Percentiles rank a stretch among this genome's conserved stretches.
Conservation (phyloP, 2,888 invertebrate genomes). For the Hylaea fasciaria region DNA sequence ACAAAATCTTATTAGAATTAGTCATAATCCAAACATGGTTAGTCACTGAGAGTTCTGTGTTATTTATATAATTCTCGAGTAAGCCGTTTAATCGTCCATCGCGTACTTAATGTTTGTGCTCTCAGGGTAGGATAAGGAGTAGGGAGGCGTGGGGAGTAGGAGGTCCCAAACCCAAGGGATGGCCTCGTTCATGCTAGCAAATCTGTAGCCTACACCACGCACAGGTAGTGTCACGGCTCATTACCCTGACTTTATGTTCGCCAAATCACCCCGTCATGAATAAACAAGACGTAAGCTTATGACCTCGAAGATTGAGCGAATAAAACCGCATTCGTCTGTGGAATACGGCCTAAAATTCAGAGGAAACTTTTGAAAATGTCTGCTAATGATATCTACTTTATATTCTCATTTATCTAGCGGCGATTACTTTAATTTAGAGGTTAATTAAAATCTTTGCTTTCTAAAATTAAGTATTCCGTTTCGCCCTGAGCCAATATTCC, state of each 20-base stretch:
- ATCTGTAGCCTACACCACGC: constrained; percentile 65
- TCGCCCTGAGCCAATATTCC: constrained; percentile 18
- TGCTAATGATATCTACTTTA: constrained; percentile 13
- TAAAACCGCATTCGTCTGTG: constrained; percentile 21
- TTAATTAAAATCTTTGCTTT: constrained; percentile 17
- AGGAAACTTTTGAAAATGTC: constrained; percentile 24
- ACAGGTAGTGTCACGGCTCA: constrained; percentile 76
- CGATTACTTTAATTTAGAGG: constrained; percentile 18
- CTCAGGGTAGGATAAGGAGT: constrained; percentile 53
- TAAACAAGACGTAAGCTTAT: constrained; percentile 64
- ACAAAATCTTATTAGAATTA: constrained; percentile 59
- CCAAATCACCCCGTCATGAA: constrained; percentile 72
- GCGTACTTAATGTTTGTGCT: constrained; percentile 69
- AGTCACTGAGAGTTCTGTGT: constrained; percentile 57
- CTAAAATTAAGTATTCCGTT: constrained; percentile 23
- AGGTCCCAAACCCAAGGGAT: constrained; percentile 54
- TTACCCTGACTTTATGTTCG: constrained; percentile 71
- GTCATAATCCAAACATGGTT: constrained; percentile 60
- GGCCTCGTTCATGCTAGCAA: constrained; percentile 65
- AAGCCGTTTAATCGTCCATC: constrained; percentile 74
- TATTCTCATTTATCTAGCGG: constrained; percentile 15
- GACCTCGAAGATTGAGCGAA: constrained; percentile 42
- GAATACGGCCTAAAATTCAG: constrained; percentile 32
- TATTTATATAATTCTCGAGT: constrained; percentile 70
- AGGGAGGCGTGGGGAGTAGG: constrained; percentile 40